These are phyloP conservation scores for Paradoxurus hermaphroditus DNA, from an alignment of 2,113 vertebrate species.

Conservation along the genomic window DNA sequence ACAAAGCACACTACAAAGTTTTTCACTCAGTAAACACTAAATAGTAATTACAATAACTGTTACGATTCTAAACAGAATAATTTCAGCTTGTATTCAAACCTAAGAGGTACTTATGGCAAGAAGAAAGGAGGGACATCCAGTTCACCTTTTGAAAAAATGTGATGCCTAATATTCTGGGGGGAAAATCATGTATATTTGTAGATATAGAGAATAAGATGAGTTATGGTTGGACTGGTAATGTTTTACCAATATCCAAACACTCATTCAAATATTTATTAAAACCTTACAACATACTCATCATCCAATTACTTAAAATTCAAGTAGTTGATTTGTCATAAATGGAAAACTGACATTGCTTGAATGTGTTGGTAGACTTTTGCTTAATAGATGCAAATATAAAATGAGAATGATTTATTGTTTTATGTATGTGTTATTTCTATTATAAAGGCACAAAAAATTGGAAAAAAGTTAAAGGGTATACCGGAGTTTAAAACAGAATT, in stretches of 20 bases:
- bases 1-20: not conserved
- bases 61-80: not conserved
- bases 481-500: not conserved
- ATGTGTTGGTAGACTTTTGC: not conserved
- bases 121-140: not conserved
- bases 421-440: not conserved
- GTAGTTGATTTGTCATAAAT: not conserved
- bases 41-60: not conserved
- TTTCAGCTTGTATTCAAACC: not conserved
- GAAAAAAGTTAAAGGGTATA: not conserved
- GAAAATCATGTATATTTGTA: not conserved
- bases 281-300: not conserved
- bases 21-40: slow-evolving; percentile 26
- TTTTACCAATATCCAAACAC: not conserved
- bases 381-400: not conserved
- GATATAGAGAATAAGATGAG: not conserved
- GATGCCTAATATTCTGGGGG: not conserved
- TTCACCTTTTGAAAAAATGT: not conserved
- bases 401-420: not conserved
- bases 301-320: not conserved
- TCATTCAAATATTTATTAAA: slow-evolving; percentile 16
- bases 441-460: not conserved
- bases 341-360: not conserved
- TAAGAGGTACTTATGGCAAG: not conserved
- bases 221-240: not conserved